Conservation (phyloP, 53 echinoderm and acorn worm species). For the Actinopyga echinites region DNA sequence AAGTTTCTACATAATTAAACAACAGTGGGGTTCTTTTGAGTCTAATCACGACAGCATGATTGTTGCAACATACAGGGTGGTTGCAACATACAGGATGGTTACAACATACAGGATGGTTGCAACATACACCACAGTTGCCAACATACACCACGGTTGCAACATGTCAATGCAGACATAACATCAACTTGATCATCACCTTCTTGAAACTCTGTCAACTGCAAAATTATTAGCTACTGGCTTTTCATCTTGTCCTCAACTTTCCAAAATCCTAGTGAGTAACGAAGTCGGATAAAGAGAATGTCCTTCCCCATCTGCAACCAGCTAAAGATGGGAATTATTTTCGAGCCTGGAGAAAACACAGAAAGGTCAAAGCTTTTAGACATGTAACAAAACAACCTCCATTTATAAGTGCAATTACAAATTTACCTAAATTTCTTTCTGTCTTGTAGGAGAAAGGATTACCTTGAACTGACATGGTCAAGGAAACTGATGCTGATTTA, state of each 20-base stretch:
- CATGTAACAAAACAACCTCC: not conserved
- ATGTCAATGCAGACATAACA: too few species aligned
- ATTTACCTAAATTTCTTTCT: not conserved
- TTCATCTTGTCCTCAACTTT: slow-evolving; percentile 74
- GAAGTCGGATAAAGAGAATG: slow-evolving; percentile 77
- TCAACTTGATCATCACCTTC: not conserved
- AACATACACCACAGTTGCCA: too few species aligned
- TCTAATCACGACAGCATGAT: too few species aligned
- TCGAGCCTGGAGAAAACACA: slow-evolving; percentile 68
- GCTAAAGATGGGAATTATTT: slow-evolving; percentile 93
- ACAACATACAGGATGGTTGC: too few species aligned
- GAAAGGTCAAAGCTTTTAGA: not conserved
- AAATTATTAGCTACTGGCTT: slow-evolving; percentile 13
- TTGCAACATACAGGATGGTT: too few species aligned
- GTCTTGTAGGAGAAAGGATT: too few species aligned
- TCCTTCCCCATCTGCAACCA: slow-evolving; percentile 97
- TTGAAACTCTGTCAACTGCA: not conserved
- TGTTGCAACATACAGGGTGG: too few species aligned
- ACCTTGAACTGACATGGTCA: too few species aligned
- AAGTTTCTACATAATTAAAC: too few species aligned
- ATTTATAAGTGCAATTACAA: not conserved
- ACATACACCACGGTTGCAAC: too few species aligned
- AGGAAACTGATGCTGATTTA: too few species aligned
- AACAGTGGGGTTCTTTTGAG: too few species aligned
- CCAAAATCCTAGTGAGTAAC: slow-evolving; percentile 86